Conservation (phyloP, 2,797 vertebrate genomes). For the Psittacula echo region DNA sequence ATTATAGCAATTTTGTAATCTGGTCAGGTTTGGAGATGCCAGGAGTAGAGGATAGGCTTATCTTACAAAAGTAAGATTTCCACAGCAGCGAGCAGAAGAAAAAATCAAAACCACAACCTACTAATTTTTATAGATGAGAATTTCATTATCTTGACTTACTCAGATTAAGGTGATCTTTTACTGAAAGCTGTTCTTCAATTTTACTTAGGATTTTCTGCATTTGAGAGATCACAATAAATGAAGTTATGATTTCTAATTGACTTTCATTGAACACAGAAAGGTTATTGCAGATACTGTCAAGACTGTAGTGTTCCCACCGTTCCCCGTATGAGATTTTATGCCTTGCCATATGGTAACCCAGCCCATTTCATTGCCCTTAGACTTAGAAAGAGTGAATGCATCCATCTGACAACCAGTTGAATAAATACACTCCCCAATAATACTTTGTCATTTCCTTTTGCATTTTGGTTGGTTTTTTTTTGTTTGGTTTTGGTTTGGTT, state of each 20-base stretch:
- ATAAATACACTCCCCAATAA: background rate
- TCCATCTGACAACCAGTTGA: background rate
- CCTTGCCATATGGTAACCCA: background rate
- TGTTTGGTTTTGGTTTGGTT: too few relatives aligned
- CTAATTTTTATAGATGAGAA: background rate
- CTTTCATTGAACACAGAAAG: conserved; percentile 12
- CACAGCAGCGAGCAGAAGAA: background rate
- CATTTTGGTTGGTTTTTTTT: background rate
- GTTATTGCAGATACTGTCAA: conserved; percentile 13
- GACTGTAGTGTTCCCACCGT: conserved; percentile 14
- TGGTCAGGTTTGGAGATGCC: background rate
- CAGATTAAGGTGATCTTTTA: background rate
- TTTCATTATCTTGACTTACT: conserved; percentile 1
- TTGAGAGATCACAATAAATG: background rate
- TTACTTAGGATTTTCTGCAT: background rate
- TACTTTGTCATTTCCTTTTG: background rate
- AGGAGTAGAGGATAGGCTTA: background rate
- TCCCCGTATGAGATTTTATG: background rate
- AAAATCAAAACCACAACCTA: background rate
- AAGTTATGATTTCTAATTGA: conserved; percentile 32
- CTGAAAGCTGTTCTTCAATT: background rate
- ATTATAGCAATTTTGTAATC: background rate
- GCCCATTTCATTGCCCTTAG: conserved; percentile 21
- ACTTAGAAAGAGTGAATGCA: background rate
- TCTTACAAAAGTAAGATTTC: background rate